Evolutionary conservation across 2,888 invertebrate genomes (phyloP), one percentile per base, ranked within the genome.

Genomic region (Eupithecia insigniata): DNA sequence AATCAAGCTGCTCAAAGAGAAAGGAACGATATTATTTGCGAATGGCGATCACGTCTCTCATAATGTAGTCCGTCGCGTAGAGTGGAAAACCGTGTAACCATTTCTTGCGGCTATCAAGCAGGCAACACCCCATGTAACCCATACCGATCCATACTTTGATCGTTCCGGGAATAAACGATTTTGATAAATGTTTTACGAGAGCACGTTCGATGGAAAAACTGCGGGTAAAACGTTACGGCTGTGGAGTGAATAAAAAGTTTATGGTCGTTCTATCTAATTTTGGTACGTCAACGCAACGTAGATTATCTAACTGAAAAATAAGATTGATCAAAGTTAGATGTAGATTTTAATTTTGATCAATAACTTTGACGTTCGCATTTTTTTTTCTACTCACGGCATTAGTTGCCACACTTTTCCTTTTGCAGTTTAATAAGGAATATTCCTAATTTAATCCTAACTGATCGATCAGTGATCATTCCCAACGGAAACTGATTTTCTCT

Each of bases 51-150:
- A 90, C 91, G 92, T 90, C 87, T 84, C 86, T 79, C 78, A 88
- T 87, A 89, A 89, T 90, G 89, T 88, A 85, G 85, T 80, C 80
- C 81, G 74, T 72, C 74, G 39, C 75, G 76, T 79, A 86, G 62
- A 92, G 92, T 92, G 90, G 90, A 90, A 89, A 92, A 89, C 88
- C 85, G 74, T 92, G 92, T 92, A 90, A 86, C 86, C 80, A 81
- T 84, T 83, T 78, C 78, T 74, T 71, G 66, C 39, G 39, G 62
- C 79, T 82, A 84, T 86, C 83, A 82, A 82, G 83, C 65, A 72
- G 43, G 58, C 68, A 67, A 61, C 68, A 39, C 72, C 74, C 68
- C 66, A 66, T 66, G 67, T 70, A 61, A 43, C 43, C 69, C 30
- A 74, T 70, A 60, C 55, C 55, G 43, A 64, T 64, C 55, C 28